Evolutionary conservation across 1,140 invertebrate genomes (phyloP), one percentile per base, ranked within the genome.

Genomic region (Portunus trituberculatus): DNA sequence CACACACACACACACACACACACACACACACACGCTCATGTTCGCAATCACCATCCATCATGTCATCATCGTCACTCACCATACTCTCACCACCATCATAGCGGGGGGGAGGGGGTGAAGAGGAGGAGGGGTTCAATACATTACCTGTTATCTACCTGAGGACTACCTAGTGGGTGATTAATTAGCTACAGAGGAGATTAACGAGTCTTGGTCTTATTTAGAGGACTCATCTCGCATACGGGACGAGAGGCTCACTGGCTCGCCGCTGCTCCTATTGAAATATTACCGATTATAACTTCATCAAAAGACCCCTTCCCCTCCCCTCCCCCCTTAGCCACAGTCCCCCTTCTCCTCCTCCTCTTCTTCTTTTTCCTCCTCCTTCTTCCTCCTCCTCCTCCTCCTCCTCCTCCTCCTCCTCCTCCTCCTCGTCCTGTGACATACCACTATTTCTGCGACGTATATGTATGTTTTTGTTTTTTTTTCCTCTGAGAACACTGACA

Each of bases 1-100:
- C 67, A 76, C 67, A 76, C 67, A 76, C 67, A 76, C 84, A 87
- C 84, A 87, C 84, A 87, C 84, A 87, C 84, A 87, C 84, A 87
- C 84, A 87, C 84, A 87, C 31, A 87, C 84, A 87, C 84, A 39
- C 32, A 46, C 6, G 10, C 87, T 46, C 87, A 28, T n/a, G 67
- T 1, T 76, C 67, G 8, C 20, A 76, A 76, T 76, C 67, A 76
- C 67, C 20, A 76, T 76, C n/a, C 20, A 76, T 76, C 67, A 76
- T n/a, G 20, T 76, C 67, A 76, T 76, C 67, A n/a, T 76, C 67
- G 10, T 89, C 32, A 46, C 87, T 89, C 87, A 46, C 32, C 48
- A 45, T 89, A 45, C 48, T 16, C 16, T 45, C 32, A n/a, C 32
- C 32, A n/a, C 32, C 67, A 76, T 25, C 67, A n/a, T 12, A 1